Base-by-base conservation (phyloP, 1,140 invertebrate species). In the Brachionus calyciflorus region DNA sequence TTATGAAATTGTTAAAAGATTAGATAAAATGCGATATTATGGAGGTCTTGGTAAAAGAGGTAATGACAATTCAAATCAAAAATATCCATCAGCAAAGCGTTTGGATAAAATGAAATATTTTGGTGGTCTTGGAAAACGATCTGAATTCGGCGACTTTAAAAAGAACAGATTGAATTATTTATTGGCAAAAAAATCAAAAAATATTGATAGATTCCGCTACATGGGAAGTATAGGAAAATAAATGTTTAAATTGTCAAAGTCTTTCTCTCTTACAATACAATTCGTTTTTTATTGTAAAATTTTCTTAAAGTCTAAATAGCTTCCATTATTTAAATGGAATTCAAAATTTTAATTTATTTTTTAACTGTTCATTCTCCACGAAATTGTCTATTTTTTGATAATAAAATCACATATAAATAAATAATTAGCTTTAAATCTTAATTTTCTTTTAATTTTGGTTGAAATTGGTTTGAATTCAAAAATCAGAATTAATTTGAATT, bases 31-130 rank as follows among this genome's bases (percentile, higher is more conserved):
- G 69, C 49, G 33, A 40, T 73, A 73, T 37, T 73, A 26, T 41
- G 69, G 69, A 51, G 69, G 14, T 19, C 33, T 73, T 10, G 69
- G 69, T 26, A 73, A 73, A 55, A 10, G 69, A 73, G 30, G 26
- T 73, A 19, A 24, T 26, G 44, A 51, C 28, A 21, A 1, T 68
- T 9, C n/a, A 26, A 9, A 4, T 14, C 14, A 55, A 26, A 55
- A 26, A 60, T 60, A n/a, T 28, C 33, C 4, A 19, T 17, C 30
- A n/a, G 17, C 33, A 24, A 73, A 73, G 28, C 44, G 69, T 28
- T 73, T 73, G 44, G 44, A 73, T 26, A 73, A 51, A 55, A 73
- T 73, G 69, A 73, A 55, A 51, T 73, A 73, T 30, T 73, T 51
- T 51, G 69, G 69, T 14, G 69, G 69, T 21, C 17, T 73, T 6